phyloP scores from a whole-genome alignment of 1,140 invertebrate species.

The Papilio glaucus region DNA sequence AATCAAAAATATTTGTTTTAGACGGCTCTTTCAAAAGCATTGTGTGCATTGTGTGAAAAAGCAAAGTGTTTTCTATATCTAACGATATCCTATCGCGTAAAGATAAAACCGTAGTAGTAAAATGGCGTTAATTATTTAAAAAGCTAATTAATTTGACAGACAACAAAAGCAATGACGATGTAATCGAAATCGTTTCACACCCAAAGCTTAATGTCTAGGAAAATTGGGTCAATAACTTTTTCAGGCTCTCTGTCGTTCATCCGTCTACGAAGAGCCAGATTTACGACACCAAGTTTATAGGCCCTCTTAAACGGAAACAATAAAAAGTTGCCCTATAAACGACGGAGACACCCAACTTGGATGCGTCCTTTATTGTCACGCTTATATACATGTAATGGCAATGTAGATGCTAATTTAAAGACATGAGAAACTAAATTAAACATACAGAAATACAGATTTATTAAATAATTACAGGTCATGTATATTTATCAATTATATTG shows the following conservation, averaged over 20 bases:
- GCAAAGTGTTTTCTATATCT: too few species aligned
- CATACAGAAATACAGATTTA: too few species aligned
- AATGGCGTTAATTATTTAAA: too few species aligned
- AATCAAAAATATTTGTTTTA: too few species aligned
- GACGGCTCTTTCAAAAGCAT: too few species aligned
- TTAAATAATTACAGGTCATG: too few species aligned
- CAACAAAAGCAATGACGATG: neutral
- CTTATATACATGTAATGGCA: slow-evolving; percentile 37
- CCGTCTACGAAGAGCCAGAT: slow-evolving; percentile 57
- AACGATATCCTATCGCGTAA: too few species aligned
- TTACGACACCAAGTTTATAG: slow-evolving; percentile 70
- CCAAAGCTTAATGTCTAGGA: slow-evolving; percentile 25
- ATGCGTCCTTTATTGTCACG: slow-evolving; percentile 23
- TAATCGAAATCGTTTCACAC: slow-evolving; percentile 27
- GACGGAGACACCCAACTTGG: slow-evolving; percentile 14
- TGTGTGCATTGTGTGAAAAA: too few species aligned
- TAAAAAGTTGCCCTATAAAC: slow-evolving; percentile 66
- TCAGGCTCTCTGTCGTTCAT: slow-evolving; percentile 23
- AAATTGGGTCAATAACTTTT: slow-evolving; percentile 32
- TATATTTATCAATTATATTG: too few species aligned
- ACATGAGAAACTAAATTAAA: too few species aligned
- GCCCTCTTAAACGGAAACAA: slow-evolving; percentile 68
- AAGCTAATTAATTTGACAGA: slow-evolving; percentile 5
- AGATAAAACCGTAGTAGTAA: too few species aligned
- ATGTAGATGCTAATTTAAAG: neutral